phyloP scores from a whole-genome alignment of 1,140 invertebrate species.

The Drosophila nannoptera region DNA sequence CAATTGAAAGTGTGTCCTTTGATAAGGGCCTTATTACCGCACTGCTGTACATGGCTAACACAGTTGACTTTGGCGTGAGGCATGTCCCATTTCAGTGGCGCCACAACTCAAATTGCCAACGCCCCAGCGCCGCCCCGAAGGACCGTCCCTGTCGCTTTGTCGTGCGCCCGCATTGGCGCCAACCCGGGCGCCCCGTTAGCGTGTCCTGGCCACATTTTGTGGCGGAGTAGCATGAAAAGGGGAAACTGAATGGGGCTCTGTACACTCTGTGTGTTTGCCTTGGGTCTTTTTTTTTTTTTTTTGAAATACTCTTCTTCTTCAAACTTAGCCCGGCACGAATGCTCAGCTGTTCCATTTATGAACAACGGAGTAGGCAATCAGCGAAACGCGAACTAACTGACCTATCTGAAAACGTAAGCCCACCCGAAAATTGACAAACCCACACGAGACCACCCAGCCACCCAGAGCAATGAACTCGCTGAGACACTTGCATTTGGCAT shows the following conservation, averaged over 20 bases:
- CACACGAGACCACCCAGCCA: background rate
- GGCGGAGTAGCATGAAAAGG: conserved; percentile 12
- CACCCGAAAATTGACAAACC: background rate
- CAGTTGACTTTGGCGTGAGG: conserved; percentile 16
- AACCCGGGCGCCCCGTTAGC: conserved; percentile 54
- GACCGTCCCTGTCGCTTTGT: conserved; percentile 7
- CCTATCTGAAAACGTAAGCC: conserved; percentile 25
- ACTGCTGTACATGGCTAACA: background rate
- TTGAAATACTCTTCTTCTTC: conserved; percentile 15
- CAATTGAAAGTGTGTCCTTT: conserved; percentile 28
- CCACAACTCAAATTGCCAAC: conserved; percentile 40
- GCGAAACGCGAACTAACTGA: conserved; percentile 38
- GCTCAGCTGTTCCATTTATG: conserved; percentile 29
- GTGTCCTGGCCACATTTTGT: conserved; percentile 67
- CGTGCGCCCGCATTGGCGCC: conserved; percentile 67
- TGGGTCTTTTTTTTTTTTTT: conserved; percentile 6
- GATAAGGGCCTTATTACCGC: conserved; percentile 17
- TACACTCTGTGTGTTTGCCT: conserved; percentile 27
- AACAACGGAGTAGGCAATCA: conserved; percentile 27
- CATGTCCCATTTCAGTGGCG: conserved; percentile 41
- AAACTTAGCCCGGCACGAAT: conserved; percentile 26
- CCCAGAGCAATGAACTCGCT: conserved; percentile 19
- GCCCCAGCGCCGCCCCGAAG: background rate
- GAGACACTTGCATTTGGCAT: conserved; percentile 3
- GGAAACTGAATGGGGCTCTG: conserved; percentile 27